phyloP scores from a whole-genome alignment of 2,888 invertebrate species.

The Papilio elwesi region DNA sequence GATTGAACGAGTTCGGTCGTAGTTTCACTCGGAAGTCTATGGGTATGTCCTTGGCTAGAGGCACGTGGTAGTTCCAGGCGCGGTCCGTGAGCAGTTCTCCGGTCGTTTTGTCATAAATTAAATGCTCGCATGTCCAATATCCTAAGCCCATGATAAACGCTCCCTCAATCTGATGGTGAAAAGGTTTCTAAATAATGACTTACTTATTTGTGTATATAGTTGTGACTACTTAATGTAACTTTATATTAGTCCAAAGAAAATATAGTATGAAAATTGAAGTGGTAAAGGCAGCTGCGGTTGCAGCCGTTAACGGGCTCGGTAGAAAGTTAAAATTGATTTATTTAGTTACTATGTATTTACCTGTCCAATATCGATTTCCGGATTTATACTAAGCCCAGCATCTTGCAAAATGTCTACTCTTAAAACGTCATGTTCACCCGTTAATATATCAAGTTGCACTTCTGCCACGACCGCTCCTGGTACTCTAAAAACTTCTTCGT shows the following conservation, averaged over 20 bases:
- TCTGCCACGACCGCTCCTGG: conserved; percentile 86
- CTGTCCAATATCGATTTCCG: conserved; percentile 88
- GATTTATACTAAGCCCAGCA: conserved; percentile 86
- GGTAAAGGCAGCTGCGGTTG: no score
- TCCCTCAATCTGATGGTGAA: conserved; percentile 84
- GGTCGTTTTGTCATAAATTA: conserved; percentile 85
- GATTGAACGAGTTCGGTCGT: conserved; percentile 85
- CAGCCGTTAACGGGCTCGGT: no score
- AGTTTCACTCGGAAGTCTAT: conserved; percentile 88
- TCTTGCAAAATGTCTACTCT: conserved; percentile 88
- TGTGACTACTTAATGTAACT: no score
- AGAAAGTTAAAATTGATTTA: no score
- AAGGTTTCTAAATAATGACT: no score
- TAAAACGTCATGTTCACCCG: conserved; percentile 86
- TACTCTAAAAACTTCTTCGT: conserved; percentile 61
- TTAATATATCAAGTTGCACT: conserved; percentile 89
- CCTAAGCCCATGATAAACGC: conserved; percentile 90
- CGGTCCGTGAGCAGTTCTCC: conserved; percentile 88
- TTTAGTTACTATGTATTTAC: conserved; percentile 49
- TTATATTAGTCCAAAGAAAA: no score
- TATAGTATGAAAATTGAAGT: no score
- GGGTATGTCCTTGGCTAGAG: conserved; percentile 90
- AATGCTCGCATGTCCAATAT: conserved; percentile 89
- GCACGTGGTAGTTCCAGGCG: conserved; percentile 91
- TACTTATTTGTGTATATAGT: no score